Evolutionary conservation across 2,797 vertebrate species (phyloP).

Genomic region (Percopsis omiscomaycus): DNA sequence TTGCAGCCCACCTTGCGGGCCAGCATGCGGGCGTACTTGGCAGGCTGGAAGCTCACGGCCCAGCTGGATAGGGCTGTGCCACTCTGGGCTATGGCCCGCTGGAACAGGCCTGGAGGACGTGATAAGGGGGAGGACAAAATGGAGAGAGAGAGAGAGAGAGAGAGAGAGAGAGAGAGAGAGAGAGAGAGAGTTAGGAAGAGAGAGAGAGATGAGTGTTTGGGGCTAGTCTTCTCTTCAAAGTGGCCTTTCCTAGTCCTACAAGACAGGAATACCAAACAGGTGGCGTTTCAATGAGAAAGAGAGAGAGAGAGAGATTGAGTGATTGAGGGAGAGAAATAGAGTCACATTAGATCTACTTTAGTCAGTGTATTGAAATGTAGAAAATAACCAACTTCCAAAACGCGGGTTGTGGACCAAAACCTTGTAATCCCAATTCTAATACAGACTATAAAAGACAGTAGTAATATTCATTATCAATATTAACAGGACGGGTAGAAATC

Average conservation of each 20-base stretch:
- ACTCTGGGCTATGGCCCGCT: constrained; percentile 98
- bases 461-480: too few relatives aligned
- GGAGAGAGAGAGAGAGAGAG: not conserved
- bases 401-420: too few relatives aligned
- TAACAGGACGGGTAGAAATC: too few relatives aligned
- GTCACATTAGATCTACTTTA: not conserved
- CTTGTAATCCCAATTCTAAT: too few relatives aligned
- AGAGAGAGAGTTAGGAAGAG: not conserved
- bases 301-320: not conserved
- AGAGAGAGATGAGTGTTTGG: constrained; percentile 27
- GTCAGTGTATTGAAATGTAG: not conserved
- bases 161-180: too few relatives aligned
- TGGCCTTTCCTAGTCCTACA: constrained; percentile 48
- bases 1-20: constrained; percentile 98
- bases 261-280: constrained; percentile 67
- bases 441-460: too few relatives aligned
- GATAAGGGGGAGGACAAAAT: not conserved
- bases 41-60: constrained; percentile 98
- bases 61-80: constrained; percentile 97
- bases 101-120: constrained; percentile 87
- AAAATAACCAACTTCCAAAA: not conserved
- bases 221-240: constrained; percentile 61
- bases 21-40: constrained; percentile 95
- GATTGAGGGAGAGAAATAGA: not conserved
- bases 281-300: constrained; percentile 10